Conservation (phyloP, 1,140 invertebrate species). For the Drosophila neocordata region DNA sequence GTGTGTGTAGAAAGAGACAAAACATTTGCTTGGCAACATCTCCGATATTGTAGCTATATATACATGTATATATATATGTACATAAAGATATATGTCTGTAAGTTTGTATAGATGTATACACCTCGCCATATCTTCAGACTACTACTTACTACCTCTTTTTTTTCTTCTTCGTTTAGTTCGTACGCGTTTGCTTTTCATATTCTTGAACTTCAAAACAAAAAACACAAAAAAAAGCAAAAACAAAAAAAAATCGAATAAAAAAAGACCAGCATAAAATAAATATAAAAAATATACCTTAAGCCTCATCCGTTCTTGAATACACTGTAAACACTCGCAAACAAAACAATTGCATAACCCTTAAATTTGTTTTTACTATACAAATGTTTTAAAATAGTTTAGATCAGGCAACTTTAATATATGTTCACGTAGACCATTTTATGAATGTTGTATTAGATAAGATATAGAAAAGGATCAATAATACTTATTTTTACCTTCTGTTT, state of each 20-base stretch:
- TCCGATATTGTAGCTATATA: conserved; percentile 14
- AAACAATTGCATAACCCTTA: too few relatives aligned
- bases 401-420: too few relatives aligned
- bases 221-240: conserved; percentile 54
- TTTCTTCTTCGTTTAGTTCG: conserved; percentile 46
- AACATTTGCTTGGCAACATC: conserved; percentile 38
- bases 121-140: not conserved
- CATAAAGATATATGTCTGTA: not conserved
- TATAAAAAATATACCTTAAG: not conserved
- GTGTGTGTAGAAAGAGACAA: conserved; percentile 22
- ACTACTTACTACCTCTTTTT: conserved; percentile 21
- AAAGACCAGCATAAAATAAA: conserved; percentile 70
- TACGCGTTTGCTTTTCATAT: conserved; percentile 72
- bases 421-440: too few relatives aligned
- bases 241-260: conserved; percentile 58
- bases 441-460: too few relatives aligned
- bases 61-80: conserved; percentile 13
- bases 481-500: too few relatives aligned
- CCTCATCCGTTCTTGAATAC: not conserved
- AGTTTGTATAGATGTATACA: conserved; percentile 16
- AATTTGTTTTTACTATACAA: too few relatives aligned
- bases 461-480: too few relatives aligned
- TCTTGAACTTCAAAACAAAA: conserved; percentile 76
- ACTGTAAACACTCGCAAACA: too few relatives aligned
- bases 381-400: too few relatives aligned